Evolutionary conservation across 2,888 invertebrate species (phyloP), one percentile per base, ranked within the genome.

Genomic region (Eumerus sabulonum): DNA sequence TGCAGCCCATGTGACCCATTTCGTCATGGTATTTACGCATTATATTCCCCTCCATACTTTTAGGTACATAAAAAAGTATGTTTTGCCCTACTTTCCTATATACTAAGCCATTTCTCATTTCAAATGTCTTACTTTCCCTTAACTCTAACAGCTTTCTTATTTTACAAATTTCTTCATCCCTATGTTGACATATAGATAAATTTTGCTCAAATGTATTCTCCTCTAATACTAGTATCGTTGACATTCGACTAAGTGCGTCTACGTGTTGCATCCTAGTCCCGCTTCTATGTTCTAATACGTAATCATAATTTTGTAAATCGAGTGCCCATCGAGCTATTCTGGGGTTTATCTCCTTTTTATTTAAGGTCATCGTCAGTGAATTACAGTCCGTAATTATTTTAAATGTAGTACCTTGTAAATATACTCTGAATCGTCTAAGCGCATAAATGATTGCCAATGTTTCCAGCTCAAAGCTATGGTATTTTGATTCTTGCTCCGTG

Each of bases 391-490:
- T 85, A 5, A 84, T 72, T 7, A 42, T 82, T 67, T 82, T 83
- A 59, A 85, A 84, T 40, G 54, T 57, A 1, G 82, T 62, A 1
- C 84, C 84, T 1, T 62, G 12, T 40, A 85, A 56, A 70, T 85
- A 85, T 27, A 82, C 57, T 7, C 82, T 63, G 35, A 57, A 57
- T 12, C 57, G 13, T 5, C 16, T 16, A 4, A 57, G 45, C n/a
- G 57, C 73, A 64, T 85, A 84, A 42, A 85, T 72, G 7, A 85
- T 83, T 1, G 83, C 82, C 5, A 85, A 47, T 0, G 83, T 81
- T 50, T 87, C 86, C 9, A 87, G 48, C 56, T 87, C 86, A 66
- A 84, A 87, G 72, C 85, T 85, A 60, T 86, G 85, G 42, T 85
- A 85, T 35, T n/a, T n/a, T n/a, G n/a, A n/a, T n/a, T n/a, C n/a